Base-by-base conservation (phyloP, 2,797 vertebrate genomes). In the Gouania willdenowi region DNA sequence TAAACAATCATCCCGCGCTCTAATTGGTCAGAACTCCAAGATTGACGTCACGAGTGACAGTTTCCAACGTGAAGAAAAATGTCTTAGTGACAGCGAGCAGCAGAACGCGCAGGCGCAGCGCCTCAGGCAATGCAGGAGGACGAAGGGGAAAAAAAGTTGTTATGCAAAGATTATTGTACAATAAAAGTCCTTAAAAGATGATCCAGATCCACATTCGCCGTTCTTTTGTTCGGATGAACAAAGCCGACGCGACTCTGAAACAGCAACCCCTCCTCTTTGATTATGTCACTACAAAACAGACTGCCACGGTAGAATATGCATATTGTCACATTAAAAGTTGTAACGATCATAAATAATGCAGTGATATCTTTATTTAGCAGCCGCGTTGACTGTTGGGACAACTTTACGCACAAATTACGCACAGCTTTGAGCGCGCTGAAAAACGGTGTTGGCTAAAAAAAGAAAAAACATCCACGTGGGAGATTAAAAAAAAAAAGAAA, bases 21-120 rank as follows among this genome's bases (percentile, higher is more conserved):
- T 90, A 87, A 94, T 96, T 97, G 94, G 94, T 91, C 87, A 82
- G 69, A 66, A 71, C 81, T 50, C 51, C 6, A 66, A 89, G 82
- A 75, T 89, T 90, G 88, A 94, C 93, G 92, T 94, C 93, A 92
- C 89, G 65, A 66, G 84, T 92, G 92, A 94, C 92, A 92, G 87
- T 83, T 88, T 91, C 85, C 72, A 89, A 87, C 59, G 81, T 51
- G 82, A 86, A 87, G 87, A 84, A 91, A 91, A 90, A 92, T 88
- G 87, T 84, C 88, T 89, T 86, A 77, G 78, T 84, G 84, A 84
- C 75, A 81, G 81, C 71, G 16, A 83, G 61, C 38, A 11, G 54
- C 56, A 63, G n/a, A 84, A 40, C 47, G 85, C 91, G 90, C 92
- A 82, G 91, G 93, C 90, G 90, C 88, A 21, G 29, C 81, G 72